Evolutionary conservation across 2,888 invertebrate species (phyloP), one percentile per base, ranked within the genome.

Genomic region (Chorisops tibialis): DNA sequence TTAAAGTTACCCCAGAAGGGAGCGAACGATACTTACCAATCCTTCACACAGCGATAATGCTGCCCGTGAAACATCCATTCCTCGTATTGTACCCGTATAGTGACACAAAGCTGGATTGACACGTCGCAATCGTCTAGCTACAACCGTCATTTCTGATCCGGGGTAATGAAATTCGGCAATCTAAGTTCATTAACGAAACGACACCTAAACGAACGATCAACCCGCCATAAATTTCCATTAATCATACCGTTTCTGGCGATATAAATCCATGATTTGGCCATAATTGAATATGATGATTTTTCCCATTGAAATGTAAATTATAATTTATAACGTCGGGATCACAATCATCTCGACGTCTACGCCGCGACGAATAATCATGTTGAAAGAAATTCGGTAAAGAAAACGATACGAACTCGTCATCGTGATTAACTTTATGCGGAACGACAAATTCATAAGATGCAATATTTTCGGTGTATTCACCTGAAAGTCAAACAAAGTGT

Each of bases 21-120:
- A n/a, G n/a, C n/a, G n/a, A n/a, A n/a, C n/a, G n/a, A n/a, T n/a
- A n/a, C 69, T 70, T 69, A 79, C 79, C 71, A 79, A 71, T 71
- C 79, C 79, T 50, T 77, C 76, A 68, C 83, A 83, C 4, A 82
- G 75, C 3, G 82, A 81, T 14, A 84, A 65, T 1, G 82, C 82
- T 0, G 78, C 82, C 59, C 75, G 77, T 0, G 82, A 82, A 52
- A 75, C 69, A 7, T 72, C 66, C 22, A 74, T 68, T 39, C 78
- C 79, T 49, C 76, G 72, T 16, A 84, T 71, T 41, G 68, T 70
- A 3, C 84, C 84, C 1, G 80, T 79, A 68, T 81, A 85, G 68
- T 83, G 82, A 63, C 83, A 83, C 9, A 73, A 72, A 7, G 66
- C 67, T 48, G 70, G 67, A 21, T 74, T 62, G 5, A 70, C 69